phyloP scores from a whole-genome alignment of 2,113 vertebrate species.

The Oxygymnocypris stewartii region DNA sequence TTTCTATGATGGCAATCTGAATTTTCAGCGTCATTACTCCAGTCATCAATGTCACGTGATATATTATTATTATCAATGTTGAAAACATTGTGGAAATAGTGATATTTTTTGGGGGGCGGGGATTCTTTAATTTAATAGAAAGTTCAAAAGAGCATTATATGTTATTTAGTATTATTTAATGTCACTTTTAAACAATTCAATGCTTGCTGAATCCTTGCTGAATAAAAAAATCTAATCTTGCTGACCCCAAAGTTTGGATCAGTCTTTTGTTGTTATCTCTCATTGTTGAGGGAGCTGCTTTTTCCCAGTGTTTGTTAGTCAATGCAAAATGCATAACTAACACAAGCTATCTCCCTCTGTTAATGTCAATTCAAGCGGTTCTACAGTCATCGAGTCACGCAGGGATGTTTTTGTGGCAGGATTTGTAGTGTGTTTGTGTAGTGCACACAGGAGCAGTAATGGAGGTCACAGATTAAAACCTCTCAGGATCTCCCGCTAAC shows the following conservation, averaged over 20 bases:
- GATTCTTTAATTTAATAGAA: too few relatives aligned
- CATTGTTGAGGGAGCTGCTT: neutral
- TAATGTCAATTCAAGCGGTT: neutral
- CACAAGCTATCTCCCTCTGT: neutral
- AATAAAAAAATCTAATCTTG: neutral
- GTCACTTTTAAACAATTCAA: too few relatives aligned
- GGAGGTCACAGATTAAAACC: neutral
- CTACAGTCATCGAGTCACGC: neutral
- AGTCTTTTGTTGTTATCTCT: neutral
- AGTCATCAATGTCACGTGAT: neutral
- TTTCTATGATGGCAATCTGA: too few relatives aligned
- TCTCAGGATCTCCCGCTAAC: neutral
- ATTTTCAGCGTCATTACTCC: too few relatives aligned
- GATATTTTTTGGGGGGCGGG: too few relatives aligned
- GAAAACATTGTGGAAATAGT: neutral
- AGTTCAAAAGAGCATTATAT: too few relatives aligned
- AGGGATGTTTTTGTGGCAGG: neutral
- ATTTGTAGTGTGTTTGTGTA: slow-evolving; percentile 11
- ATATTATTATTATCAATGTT: neutral
- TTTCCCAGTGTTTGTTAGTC: neutral
- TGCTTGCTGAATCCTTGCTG: too few relatives aligned
- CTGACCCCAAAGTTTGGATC: neutral
- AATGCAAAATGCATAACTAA: neutral
- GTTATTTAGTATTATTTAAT: too few relatives aligned
- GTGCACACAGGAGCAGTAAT: neutral